Evolutionary conservation across 2,888 invertebrate species (phyloP).

Genomic region (Alcis repandata): DNA sequence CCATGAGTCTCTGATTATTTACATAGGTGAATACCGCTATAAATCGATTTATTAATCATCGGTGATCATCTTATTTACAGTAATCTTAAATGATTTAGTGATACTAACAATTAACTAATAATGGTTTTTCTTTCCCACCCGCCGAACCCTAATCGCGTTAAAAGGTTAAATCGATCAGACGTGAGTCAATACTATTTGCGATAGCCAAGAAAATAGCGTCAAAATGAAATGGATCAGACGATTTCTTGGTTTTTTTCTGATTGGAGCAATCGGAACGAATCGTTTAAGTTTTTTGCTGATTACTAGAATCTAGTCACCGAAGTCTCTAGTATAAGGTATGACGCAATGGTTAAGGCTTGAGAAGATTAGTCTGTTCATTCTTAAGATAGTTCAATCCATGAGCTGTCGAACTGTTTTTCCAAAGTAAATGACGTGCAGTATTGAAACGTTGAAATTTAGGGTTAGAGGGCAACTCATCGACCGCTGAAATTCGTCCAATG

Average conservation of each 20-base stretch:
- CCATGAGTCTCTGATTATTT: too few relatives aligned
- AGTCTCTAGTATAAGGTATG: not conserved
- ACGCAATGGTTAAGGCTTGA: too few relatives aligned
- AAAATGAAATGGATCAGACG: conserved; percentile 43
- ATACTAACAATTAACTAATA: conserved; percentile 23
- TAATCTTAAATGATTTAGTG: not conserved
- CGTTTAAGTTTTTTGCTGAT: conserved; percentile 19
- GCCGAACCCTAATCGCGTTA: conserved; percentile 61
- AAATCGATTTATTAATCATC: too few relatives aligned
- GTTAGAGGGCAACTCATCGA: too few relatives aligned
- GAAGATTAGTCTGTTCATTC: too few relatives aligned
- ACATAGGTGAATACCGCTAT: too few relatives aligned
- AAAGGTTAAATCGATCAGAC: conserved; percentile 66
- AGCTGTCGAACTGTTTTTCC: too few relatives aligned
- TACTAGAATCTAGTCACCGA: conserved; percentile 27
- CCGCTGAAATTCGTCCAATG: too few relatives aligned
- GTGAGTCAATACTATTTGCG: conserved; percentile 66
- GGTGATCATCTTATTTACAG: too few relatives aligned
- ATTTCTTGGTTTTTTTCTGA: conserved; percentile 40
- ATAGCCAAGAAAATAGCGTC: conserved; percentile 53
- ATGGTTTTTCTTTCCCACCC: conserved; percentile 29
- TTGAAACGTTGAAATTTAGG: too few relatives aligned
- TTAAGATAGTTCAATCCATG: too few relatives aligned
- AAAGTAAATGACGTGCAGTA: too few relatives aligned
- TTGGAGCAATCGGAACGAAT: conserved; percentile 23